phyloP scores from a whole-genome alignment of 2,113 vertebrate species.

The Notarius lentiginosus region DNA sequence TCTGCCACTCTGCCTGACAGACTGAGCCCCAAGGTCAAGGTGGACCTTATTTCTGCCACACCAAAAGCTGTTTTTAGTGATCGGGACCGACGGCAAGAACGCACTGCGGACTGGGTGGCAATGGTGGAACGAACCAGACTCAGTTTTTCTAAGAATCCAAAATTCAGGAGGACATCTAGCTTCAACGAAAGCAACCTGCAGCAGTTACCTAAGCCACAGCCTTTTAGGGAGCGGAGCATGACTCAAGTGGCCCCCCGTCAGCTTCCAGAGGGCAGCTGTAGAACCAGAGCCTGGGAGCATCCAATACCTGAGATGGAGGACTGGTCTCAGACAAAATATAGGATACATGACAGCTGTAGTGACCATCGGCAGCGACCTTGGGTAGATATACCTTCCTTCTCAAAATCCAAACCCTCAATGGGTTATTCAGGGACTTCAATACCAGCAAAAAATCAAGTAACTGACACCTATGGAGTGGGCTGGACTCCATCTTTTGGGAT shows the following conservation, averaged over 20 bases:
- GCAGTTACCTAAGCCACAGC: constrained; percentile 67
- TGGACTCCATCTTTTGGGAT: constrained; percentile 42
- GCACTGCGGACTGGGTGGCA: constrained; percentile 79
- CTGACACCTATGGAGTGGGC: constrained; percentile 45
- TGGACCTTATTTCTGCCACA: constrained; percentile 65
- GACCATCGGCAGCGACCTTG: constrained; percentile 58
- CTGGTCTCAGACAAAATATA: constrained; percentile 61
- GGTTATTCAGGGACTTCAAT: neutral
- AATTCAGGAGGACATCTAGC: constrained; percentile 89
- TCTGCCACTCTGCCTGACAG: constrained; percentile 62
- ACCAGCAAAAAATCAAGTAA: constrained; percentile 63
- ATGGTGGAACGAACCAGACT: constrained; percentile 72
- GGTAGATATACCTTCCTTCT: constrained; percentile 43
- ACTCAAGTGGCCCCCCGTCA: constrained; percentile 79
- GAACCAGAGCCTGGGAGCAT: constrained; percentile 74
- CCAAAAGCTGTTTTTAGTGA: constrained; percentile 65
- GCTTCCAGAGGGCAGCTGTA: constrained; percentile 73
- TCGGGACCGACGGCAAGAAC: constrained; percentile 71
- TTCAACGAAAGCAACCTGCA: constrained; percentile 85
- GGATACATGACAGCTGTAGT: constrained; percentile 29
- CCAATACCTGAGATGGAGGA: constrained; percentile 71
- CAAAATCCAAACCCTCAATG: constrained; percentile 57
- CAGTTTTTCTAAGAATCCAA: constrained; percentile 70
- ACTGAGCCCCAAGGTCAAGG: constrained; percentile 70
- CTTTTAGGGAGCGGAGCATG: constrained; percentile 90